Evolutionary conservation across 2,797 vertebrate genomes (phyloP), one percentile per base, ranked within the genome.

Genomic region (Chromis chromis): DNA sequence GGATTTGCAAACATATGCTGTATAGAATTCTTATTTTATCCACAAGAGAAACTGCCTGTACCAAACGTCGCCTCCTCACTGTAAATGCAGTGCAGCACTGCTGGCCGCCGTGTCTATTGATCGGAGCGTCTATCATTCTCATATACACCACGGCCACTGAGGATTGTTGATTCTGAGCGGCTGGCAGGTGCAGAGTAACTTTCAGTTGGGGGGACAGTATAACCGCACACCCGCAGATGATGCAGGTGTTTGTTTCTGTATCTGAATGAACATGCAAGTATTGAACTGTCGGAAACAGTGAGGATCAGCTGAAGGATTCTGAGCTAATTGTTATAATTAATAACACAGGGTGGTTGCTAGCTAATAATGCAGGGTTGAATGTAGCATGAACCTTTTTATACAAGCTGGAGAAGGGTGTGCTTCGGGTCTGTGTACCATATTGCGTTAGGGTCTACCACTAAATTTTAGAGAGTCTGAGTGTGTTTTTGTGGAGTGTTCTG

Each of bases 1-100:
- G 44, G 61, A 85, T 84, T 65, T 36, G 75, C 62, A 42, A 27
- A 74, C 77, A 63, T 64, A 58, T 1, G 5, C 65, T 58, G 56
- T 61, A 63, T 64, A 17, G 13, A 42, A 42, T 59, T 70, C 44
- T 52, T 78, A 80, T 78, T 74, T 25, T 53, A 70, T 70, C 62
- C 31, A 28, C 59, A 64, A 48, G 73, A 79, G 28, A 56, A 75
- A 74, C 27, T 44, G 77, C 24, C 67, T 76, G 31, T 44, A 28
- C 77, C 11, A 8, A 73, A 36, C 69, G 69, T 74, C 39, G 65
- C 28, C 33, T 17, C 50, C 48, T 53, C 81, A 27, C 59, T 24
- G 16, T 28, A 25, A 71, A 64, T 65, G 62, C 24, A 70, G 62
- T 5, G 25, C 42, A 40, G 67, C 9, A 4, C 7, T 28, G 59